These are phyloP conservation scores for Aythya baeri DNA, from an alignment of 2,113 vertebrate genomes.

Conservation along the genomic window DNA sequence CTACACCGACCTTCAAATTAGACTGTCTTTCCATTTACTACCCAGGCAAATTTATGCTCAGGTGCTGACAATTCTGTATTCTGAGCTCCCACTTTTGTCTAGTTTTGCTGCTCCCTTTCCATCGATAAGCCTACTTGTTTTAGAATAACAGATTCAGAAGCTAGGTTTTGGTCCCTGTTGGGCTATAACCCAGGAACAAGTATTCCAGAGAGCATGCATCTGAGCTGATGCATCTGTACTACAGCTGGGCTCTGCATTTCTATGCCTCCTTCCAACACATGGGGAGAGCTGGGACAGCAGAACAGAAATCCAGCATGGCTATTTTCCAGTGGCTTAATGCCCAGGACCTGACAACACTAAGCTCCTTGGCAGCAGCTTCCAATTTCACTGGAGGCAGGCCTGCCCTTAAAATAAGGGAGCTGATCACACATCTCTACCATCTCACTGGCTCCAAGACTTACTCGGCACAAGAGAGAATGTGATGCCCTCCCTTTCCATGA, in stretches of 20 bases:
- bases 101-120: not conserved
- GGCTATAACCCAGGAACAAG: constrained; percentile 26
- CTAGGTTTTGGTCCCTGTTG: constrained; percentile 23
- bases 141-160: not conserved
- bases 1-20: not conserved
- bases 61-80: not conserved
- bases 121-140: not conserved
- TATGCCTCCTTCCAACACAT: constrained; percentile 22
- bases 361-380: constrained; percentile 39
- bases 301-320: constrained; percentile 16
- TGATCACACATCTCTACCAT: constrained; percentile 19
- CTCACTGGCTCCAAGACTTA: constrained; percentile 11
- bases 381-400: constrained; percentile 44
- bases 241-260: constrained; percentile 64
- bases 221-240: constrained; percentile 48
- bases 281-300: constrained; percentile 43
- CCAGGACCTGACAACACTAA: constrained; percentile 60
- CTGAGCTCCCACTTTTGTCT: not conserved
- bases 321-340: constrained; percentile 59
- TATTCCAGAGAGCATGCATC: not conserved
- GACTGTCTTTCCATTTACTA: not conserved
- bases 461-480: not conserved
- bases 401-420: constrained; percentile 51
- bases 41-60: not conserved
- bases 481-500: not conserved